These are phyloP conservation scores for Meloidogyne floridensis DNA, from an alignment of 1,140 invertebrate species.

Conservation along the genomic window DNA sequence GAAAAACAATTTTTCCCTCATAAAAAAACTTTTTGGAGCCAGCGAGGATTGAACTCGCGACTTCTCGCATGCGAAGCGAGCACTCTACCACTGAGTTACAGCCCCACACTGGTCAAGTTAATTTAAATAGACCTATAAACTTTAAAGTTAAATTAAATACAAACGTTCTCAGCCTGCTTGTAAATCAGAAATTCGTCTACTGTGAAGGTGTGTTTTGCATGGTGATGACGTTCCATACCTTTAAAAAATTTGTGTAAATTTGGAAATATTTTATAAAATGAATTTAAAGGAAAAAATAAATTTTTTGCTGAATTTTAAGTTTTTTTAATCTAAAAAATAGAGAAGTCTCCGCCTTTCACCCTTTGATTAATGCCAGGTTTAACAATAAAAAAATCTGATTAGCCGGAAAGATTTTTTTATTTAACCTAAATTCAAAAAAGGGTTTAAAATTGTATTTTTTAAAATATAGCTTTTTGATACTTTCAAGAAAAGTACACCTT, in stretches of 20 bases:
- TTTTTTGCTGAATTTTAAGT: too few species aligned
- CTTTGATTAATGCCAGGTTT: too few species aligned
- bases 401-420: too few species aligned
- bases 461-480: too few species aligned
- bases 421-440: too few species aligned
- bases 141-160: background rate
- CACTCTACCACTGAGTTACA: conserved; percentile 39
- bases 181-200: conserved; percentile 5
- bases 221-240: conserved; percentile 22
- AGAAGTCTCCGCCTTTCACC: too few species aligned
- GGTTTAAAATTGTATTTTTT: too few species aligned
- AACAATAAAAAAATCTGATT: too few species aligned
- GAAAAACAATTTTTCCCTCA: background rate
- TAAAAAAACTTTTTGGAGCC: conserved; percentile 23
- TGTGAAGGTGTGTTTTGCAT: conserved; percentile 16
- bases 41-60: conserved; percentile 23
- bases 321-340: too few species aligned
- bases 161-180: conserved; percentile 10
- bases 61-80: conserved; percentile 34
- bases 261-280: too few species aligned
- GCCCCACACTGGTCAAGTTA: background rate
- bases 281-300: too few species aligned
- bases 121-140: background rate
- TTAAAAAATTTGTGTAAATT: background rate
- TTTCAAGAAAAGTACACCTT: too few species aligned